Evolutionary conservation across 1,140 invertebrate genomes (phyloP).

Genomic region (Calycopis cecrops): DNA sequence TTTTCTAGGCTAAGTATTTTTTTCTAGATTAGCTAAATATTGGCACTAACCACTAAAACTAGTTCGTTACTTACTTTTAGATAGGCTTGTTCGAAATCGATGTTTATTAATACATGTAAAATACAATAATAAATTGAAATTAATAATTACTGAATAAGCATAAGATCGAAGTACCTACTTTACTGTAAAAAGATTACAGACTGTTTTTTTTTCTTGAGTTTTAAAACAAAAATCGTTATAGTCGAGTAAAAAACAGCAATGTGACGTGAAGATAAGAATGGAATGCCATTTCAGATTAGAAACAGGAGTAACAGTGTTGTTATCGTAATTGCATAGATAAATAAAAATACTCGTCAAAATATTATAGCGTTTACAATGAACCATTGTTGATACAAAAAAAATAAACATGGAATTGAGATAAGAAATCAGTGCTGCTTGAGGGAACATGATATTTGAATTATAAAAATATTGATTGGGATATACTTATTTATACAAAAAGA

Average conservation of each 20-base stretch:
- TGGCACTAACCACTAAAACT: slow-evolving; percentile 12
- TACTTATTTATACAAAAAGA: no score
- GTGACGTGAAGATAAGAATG: slow-evolving; percentile 54
- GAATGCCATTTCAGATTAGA: slow-evolving; percentile 65
- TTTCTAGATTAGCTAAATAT: neutral
- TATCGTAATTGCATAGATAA: slow-evolving; percentile 62
- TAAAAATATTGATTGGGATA: no score
- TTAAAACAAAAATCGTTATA: slow-evolving; percentile 1
- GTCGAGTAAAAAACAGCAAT: slow-evolving; percentile 42
- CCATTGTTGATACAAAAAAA: no score
- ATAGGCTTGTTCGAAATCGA: slow-evolving; percentile 8
- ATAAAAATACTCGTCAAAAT: no score
- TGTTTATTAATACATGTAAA: slow-evolving; percentile 6
- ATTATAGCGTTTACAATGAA: no score
- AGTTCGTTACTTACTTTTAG: slow-evolving; percentile 3
- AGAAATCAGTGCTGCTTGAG: no score
- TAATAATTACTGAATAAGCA: neutral
- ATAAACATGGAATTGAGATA: no score
- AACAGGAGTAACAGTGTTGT: slow-evolving; percentile 46
- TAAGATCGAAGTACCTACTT: no score
- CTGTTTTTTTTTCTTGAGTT: no score
- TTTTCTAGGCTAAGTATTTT: no score
- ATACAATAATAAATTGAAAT: neutral
- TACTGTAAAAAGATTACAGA: no score
- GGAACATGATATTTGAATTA: no score